Evolutionary conservation across 2,113 vertebrate species (phyloP), one percentile per base, ranked within the genome.

Genomic region (Plecotus auritus): DNA sequence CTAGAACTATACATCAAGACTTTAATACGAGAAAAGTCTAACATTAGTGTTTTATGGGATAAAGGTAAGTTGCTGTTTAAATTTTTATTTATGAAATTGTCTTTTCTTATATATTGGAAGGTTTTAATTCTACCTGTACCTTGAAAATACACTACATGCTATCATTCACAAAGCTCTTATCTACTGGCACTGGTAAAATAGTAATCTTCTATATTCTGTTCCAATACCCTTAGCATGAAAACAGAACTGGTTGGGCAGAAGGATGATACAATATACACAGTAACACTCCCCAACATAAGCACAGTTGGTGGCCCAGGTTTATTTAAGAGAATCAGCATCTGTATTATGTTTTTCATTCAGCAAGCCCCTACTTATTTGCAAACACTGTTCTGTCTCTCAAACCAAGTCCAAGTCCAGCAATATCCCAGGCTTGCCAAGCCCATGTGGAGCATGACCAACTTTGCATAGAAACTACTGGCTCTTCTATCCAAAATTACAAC

Each of bases 311-410:
- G 49, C 9, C 61, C 72, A 61, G 45, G 59, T 95, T 94, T 96
- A 72, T 91, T 91, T 91, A 93, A 95, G 14, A 85, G 28, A 93
- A 64, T 67, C 51, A 77, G 70, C 59, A 94, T 90, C 66, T 96
- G 45, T 40, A 94, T 93, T 92, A 13, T 76, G 64, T 74, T 95
- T 94, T 76, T 86, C 88, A 93, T 85, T 47, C 67, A 88, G 9
- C 45, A 92, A 67, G 23, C 9, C 42, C n/a, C 7, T 42, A 85
- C 61, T 95, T 93, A 85, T 88, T 95, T 96, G 81, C 59, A 97
- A 92, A 85, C 73, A 93, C 1, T 37, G 22, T 37, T 91, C 40
- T 26, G 18, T 91, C 84, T 94, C 84, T 92, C 14, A 70, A 80
- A 42, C 49, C 66, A 85, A 95, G 84, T 72, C 35, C 85, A 91